These are phyloP conservation scores for Prorops nasuta DNA, from an alignment of 1,140 invertebrate genomes.

Conservation along the genomic window DNA sequence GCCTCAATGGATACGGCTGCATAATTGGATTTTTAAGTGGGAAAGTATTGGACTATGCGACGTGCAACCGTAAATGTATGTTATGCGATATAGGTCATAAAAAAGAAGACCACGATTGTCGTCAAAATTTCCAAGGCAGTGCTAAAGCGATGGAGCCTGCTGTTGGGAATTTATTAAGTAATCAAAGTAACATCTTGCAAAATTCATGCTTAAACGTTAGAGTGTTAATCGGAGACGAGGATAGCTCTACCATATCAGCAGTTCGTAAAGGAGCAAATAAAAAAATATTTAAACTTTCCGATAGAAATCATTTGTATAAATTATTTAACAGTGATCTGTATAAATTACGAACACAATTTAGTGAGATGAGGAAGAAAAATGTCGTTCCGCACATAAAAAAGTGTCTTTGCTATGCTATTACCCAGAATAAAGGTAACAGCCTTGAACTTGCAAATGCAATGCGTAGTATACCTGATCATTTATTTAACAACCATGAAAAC, in stretches of 20 bases:
- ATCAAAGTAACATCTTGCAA: background rate
- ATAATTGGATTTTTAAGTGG: constrained; percentile 1
- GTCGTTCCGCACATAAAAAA: background rate
- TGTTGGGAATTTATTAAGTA: background rate
- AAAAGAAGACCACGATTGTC: constrained; percentile 2
- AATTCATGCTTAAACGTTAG: background rate
- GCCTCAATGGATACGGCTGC: constrained; percentile 2
- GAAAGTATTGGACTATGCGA: constrained; percentile 1
- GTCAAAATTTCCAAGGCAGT: constrained; percentile 4
- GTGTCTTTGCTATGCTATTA: background rate
- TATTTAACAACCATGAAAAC: background rate
- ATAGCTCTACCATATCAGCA: background rate
- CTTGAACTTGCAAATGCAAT: background rate
- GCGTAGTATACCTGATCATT: background rate
- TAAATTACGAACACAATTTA: background rate
- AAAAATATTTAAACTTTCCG: background rate
- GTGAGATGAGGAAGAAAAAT: background rate
- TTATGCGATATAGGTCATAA: background rate
- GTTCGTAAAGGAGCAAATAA: background rate
- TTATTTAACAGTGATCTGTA: background rate
- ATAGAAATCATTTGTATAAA: background rate
- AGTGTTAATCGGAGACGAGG: background rate
- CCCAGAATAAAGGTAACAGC: background rate
- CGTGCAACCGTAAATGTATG: constrained; percentile 1
- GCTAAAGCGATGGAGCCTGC: constrained; percentile 5